Conservation (phyloP, 2,797 vertebrate genomes). For the Kryptopterus vitreolus region DNA sequence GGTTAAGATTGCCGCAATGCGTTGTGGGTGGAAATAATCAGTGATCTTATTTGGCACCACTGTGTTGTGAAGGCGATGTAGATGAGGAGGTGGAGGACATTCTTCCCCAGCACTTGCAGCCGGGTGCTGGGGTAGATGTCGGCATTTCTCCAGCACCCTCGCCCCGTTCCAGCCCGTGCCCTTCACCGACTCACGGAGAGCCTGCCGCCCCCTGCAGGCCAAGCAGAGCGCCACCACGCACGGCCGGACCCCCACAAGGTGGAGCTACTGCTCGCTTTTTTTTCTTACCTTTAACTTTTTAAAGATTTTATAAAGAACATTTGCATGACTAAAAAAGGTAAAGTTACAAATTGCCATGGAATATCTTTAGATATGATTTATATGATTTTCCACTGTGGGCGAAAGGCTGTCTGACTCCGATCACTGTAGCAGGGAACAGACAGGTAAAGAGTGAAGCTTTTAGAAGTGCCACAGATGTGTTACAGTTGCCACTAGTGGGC, state of each 20-base stretch:
- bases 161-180: slow-evolving; percentile 88
- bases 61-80: slow-evolving; percentile 80
- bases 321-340: not conserved
- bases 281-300: not conserved
- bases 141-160: slow-evolving; percentile 86
- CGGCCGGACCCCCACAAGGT: slow-evolving; percentile 75
- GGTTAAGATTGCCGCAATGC: not conserved
- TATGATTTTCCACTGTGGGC: slow-evolving; percentile 11
- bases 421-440: slow-evolving; percentile 58
- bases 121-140: slow-evolving; percentile 73
- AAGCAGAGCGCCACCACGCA: slow-evolving; percentile 75
- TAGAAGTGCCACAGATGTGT: slow-evolving; percentile 34
- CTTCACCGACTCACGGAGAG: slow-evolving; percentile 89
- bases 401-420: slow-evolving; percentile 66
- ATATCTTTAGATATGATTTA: not conserved
- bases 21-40: not conserved
- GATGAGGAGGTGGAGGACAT: slow-evolving; percentile 96
- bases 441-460: slow-evolving; percentile 60
- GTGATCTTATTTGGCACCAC: not conserved
- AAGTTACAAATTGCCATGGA: not conserved
- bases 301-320: not conserved
- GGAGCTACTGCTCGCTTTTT: not conserved
- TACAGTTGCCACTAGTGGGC: no score
- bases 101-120: slow-evolving; percentile 92
- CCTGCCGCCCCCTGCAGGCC: slow-evolving; percentile 79